These are phyloP conservation scores for Drosophila varians DNA, from an alignment of 1,140 invertebrate species.

Conservation along the genomic window DNA sequence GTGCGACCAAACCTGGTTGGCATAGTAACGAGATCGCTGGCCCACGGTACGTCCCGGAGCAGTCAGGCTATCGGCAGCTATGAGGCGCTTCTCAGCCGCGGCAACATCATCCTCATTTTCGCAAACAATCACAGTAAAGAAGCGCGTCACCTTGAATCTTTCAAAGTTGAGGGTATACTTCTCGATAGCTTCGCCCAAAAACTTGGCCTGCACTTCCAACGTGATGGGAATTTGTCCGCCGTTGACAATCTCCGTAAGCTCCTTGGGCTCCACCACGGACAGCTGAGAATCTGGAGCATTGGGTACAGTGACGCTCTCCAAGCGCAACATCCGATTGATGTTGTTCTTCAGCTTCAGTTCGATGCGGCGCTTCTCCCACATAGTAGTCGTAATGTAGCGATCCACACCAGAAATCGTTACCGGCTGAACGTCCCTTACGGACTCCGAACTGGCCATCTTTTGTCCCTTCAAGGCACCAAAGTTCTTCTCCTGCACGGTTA, in stretches of 20 bases:
- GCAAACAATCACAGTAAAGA: slow-evolving; percentile 36
- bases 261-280: slow-evolving; percentile 29
- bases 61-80: slow-evolving; percentile 27
- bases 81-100: slow-evolving; percentile 24
- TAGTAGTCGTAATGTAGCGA: slow-evolving; percentile 73
- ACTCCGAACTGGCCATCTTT: too few species aligned
- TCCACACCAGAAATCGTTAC: slow-evolving; percentile 83
- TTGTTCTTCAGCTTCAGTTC: slow-evolving; percentile 82
- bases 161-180: slow-evolving; percentile 85
- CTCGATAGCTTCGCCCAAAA: slow-evolving; percentile 86
- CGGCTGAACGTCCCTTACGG: slow-evolving; percentile 55
- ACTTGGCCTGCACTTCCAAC: slow-evolving; percentile 82
- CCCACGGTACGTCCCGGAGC: slow-evolving; percentile 8
- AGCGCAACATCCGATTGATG: slow-evolving; percentile 51
- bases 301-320: slow-evolving; percentile 73
- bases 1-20: slow-evolving; percentile 72
- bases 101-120: slow-evolving; percentile 11
- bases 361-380: slow-evolving; percentile 77
- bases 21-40: slow-evolving; percentile 58
- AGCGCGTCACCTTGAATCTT: slow-evolving; percentile 79
- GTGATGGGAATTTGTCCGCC: slow-evolving; percentile 3
- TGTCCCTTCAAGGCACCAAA: slow-evolving; percentile 35
- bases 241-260: not conserved
- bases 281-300: slow-evolving; percentile 74
- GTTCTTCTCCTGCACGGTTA: slow-evolving; percentile 52